Evolutionary conservation across 2,797 vertebrate genomes (phyloP).

Genomic region (Phoxinus dragarum): DNA sequence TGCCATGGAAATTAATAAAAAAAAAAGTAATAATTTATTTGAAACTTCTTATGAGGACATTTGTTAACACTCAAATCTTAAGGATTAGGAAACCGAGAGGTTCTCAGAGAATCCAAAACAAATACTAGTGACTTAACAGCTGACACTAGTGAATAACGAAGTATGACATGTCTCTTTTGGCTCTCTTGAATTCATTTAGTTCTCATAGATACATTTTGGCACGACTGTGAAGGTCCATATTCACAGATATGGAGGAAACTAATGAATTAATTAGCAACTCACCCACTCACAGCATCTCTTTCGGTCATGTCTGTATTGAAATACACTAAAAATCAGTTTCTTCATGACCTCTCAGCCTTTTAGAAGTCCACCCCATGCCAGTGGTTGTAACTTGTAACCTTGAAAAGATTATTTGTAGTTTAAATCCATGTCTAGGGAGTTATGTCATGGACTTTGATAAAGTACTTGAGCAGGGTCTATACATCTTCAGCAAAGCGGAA

Average conservation of each 20-base stretch:
- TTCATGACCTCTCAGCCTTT: background rate
- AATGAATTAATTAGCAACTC: background rate
- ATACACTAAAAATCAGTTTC: background rate
- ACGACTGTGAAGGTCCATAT: background rate
- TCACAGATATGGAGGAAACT: background rate
- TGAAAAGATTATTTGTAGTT: constrained; percentile 34
- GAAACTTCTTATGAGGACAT: background rate
- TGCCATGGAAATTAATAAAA: constrained; percentile 13
- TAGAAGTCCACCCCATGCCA: background rate
- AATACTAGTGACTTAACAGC: background rate
- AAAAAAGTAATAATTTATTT: constrained; percentile 8
- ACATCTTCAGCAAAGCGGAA: constrained; percentile 30
- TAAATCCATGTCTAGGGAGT: constrained; percentile 34
- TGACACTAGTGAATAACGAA: background rate
- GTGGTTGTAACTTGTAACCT: constrained; percentile 16
- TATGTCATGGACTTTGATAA: constrained; percentile 26
- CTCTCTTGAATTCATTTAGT: background rate
- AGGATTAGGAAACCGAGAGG: background rate
- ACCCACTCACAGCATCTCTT: background rate
- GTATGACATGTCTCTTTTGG: background rate
- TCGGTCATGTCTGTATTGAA: background rate
- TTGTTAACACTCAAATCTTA: background rate
- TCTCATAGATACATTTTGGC: background rate
- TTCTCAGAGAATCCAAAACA: background rate
- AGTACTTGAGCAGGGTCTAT: constrained; percentile 6